Evolutionary conservation across 2,113 vertebrate species (phyloP).

Genomic region (Procavia capensis): DNA sequence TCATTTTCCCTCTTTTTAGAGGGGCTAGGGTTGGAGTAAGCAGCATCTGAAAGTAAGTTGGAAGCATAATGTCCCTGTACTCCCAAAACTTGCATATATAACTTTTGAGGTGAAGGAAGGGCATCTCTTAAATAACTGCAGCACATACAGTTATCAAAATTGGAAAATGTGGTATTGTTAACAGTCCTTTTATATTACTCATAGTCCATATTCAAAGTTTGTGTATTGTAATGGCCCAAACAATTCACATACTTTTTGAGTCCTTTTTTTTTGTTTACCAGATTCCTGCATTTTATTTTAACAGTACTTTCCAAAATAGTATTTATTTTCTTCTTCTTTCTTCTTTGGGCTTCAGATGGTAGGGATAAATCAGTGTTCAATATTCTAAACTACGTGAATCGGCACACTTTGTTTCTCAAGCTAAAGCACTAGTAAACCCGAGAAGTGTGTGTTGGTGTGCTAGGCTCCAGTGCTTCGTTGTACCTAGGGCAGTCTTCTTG

Average conservation of each 20-base stretch:
- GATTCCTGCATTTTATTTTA: not conserved
- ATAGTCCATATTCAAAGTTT: not conserved
- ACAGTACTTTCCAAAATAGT: constrained; percentile 1
- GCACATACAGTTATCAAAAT: not conserved
- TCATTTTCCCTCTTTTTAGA: not conserved
- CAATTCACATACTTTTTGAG: not conserved
- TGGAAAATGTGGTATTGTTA: not conserved
- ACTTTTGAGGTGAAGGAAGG: not conserved
- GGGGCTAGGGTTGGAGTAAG: not conserved
- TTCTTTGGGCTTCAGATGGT: constrained; percentile 18
- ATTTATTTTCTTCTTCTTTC: not conserved
- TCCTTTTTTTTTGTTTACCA: not conserved
- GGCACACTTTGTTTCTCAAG: not conserved
- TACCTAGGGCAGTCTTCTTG: not conserved
- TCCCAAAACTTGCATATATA: not conserved
- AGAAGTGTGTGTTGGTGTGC: not conserved
- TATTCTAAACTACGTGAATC: not conserved
- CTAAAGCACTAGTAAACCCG: not conserved
- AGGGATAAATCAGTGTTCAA: not conserved
- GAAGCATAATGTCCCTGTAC: not conserved
- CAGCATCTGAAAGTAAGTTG: not conserved
- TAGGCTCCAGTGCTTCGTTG: not conserved
- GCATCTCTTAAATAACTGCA: not conserved
- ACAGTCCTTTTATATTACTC: not conserved
- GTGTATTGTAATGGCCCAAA: not conserved